A percentile compares a stretch with the other conserved stretches of the same genome.
These are phyloP conservation scores for Vulpes lagopus DNA, from an alignment of 2,113 vertebrate species.

Conservation along the genomic window DNA sequence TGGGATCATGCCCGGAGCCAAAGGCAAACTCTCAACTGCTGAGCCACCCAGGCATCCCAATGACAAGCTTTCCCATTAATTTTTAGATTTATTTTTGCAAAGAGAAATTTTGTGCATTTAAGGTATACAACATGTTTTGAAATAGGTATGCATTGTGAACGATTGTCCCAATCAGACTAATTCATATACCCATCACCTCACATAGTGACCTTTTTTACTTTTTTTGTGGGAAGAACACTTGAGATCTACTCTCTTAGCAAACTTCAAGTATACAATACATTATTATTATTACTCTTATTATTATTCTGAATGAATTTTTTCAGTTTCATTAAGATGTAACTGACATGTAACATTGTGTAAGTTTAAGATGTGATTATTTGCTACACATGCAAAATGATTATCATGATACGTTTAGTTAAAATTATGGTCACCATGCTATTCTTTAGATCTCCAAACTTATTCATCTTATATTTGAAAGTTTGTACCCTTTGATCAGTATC, in stretches of 20 bases:
- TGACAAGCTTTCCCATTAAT: too few species aligned
- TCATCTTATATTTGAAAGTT: neutral
- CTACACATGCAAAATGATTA: neutral
- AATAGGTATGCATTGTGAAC: neutral
- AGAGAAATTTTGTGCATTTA: neutral
- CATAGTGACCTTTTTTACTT: neutral
- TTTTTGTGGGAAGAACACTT: neutral
- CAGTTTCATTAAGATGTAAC: neutral
- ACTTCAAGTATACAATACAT: neutral
- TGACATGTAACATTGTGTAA: neutral
- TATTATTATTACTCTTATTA: neutral
- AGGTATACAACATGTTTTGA: neutral
- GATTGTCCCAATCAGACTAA: neutral
- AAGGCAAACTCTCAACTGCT: too few species aligned
- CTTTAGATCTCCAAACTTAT: neutral
- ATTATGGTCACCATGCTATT: neutral
- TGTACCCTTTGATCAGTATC: neutral
- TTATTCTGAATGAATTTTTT: neutral
- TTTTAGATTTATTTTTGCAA: neutral
- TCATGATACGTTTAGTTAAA: neutral
- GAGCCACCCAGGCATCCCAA: too few species aligned
- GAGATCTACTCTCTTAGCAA: neutral
- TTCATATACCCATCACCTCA: neutral
- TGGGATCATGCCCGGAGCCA: too few species aligned
- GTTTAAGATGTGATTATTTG: neutral